A percentile compares a stretch with the other conserved stretches of the same genome.
Conservation (phyloP, 2,113 vertebrate species). For the Carassius gibelio region DNA sequence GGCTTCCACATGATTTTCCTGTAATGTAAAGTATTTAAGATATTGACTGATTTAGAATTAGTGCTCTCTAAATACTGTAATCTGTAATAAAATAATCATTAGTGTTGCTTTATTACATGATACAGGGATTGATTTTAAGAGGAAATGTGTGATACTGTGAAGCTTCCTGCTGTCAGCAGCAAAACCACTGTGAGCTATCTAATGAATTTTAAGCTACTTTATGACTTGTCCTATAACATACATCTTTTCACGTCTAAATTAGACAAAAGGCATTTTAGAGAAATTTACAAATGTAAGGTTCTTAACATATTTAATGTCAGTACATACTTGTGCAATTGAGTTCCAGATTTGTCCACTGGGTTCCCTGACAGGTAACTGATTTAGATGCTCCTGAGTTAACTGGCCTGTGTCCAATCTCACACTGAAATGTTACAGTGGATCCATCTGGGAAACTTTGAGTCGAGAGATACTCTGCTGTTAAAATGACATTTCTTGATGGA, state of each 20-base stretch:
- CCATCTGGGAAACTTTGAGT: neutral
- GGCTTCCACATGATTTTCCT: slow-evolving; percentile 53
- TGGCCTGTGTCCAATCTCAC: slow-evolving; percentile 5
- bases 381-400: neutral
- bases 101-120: neutral
- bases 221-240: neutral
- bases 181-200: neutral
- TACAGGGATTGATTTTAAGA: neutral
- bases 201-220: neutral
- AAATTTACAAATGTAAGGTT: neutral
- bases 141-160: neutral
- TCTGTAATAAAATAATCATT: neutral
- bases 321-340: slow-evolving; percentile 25
- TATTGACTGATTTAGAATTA: neutral
- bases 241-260: neutral
- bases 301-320: neutral
- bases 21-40: neutral
- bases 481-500: neutral
- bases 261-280: neutral
- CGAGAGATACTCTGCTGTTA: neutral
- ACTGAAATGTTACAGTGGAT: slow-evolving; percentile 17
- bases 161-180: neutral
- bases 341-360: slow-evolving; percentile 3
- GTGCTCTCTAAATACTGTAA: neutral
- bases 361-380: neutral